Conservation (phyloP, 35 echinoderm and acorn worm species). For the Apostichopus parvimensis region DNA sequence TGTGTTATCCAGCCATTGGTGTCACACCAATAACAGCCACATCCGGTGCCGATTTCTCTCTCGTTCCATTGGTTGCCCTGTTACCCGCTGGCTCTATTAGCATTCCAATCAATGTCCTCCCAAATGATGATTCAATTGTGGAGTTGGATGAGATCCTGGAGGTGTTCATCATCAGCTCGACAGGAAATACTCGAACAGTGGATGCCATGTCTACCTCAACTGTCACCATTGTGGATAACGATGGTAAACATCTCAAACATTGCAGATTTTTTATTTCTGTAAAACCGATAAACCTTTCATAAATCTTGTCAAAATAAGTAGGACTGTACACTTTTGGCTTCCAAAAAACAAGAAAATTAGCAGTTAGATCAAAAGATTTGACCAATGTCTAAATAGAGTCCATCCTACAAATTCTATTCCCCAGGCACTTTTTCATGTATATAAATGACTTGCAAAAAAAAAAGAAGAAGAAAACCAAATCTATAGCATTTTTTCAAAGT, state of each 20-base stretch:
- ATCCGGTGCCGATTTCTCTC: background rate
- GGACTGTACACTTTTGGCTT: too few species aligned
- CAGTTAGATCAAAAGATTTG: too few species aligned
- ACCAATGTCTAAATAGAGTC: too few species aligned
- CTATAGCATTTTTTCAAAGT: too few species aligned
- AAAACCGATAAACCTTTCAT: too few species aligned
- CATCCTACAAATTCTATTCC: too few species aligned
- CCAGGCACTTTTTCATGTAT: too few species aligned
- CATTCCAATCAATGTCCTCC: background rate
- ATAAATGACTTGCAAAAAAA: too few species aligned
- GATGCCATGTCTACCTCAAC: constrained; percentile 19
- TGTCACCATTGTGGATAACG: constrained; percentile 5
- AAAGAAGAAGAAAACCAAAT: too few species aligned
- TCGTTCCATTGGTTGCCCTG: constrained; percentile 6
- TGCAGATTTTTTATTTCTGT: too few species aligned
- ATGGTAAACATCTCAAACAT: background rate
- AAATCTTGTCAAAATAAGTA: too few species aligned
- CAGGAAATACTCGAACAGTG: background rate
- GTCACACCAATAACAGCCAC: background rate
- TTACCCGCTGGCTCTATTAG: background rate
- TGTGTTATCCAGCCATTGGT: background rate
- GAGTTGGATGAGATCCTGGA: constrained; percentile 16
- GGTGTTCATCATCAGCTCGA: constrained; percentile 2
- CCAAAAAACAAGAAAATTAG: too few species aligned
- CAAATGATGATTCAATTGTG: background rate